These are phyloP conservation scores for Eclectus roratus DNA, from an alignment of 2,113 vertebrate species.

Conservation along the genomic window DNA sequence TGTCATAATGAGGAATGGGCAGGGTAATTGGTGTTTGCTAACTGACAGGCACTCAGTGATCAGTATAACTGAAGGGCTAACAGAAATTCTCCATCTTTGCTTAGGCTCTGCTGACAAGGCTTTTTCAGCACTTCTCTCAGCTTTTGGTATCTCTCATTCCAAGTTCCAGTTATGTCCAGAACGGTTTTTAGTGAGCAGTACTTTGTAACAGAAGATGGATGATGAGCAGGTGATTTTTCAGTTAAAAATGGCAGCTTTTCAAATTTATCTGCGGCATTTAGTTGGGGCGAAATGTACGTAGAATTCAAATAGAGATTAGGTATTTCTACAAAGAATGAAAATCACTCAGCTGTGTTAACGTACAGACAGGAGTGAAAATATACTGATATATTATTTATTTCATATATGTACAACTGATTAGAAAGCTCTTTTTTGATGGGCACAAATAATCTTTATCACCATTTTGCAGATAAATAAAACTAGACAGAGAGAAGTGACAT, in stretches of 20 bases:
- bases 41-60: conserved; percentile 55
- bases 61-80: conserved; percentile 45
- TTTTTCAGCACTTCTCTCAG: conserved; percentile 58
- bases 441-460: background rate
- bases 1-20: conserved; percentile 66
- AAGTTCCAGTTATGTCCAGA: conserved; percentile 19
- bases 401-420: background rate
- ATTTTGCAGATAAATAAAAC: background rate
- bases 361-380: background rate
- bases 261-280: background rate
- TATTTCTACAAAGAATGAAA: background rate
- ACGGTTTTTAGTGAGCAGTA: conserved; percentile 6
- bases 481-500: background rate
- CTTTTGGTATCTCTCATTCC: conserved; percentile 41
- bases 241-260: background rate
- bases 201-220: conserved; percentile 33
- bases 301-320: background rate
- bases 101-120: conserved; percentile 67
- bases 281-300: background rate
- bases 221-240: background rate
- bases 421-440: background rate
- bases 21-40: conserved; percentile 71
- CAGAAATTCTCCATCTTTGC: conserved; percentile 59
- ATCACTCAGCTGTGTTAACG: background rate
- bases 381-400: background rate